These are phyloP conservation scores for Aix galericulata DNA, from an alignment of 2,113 vertebrate species.

Conservation along the genomic window DNA sequence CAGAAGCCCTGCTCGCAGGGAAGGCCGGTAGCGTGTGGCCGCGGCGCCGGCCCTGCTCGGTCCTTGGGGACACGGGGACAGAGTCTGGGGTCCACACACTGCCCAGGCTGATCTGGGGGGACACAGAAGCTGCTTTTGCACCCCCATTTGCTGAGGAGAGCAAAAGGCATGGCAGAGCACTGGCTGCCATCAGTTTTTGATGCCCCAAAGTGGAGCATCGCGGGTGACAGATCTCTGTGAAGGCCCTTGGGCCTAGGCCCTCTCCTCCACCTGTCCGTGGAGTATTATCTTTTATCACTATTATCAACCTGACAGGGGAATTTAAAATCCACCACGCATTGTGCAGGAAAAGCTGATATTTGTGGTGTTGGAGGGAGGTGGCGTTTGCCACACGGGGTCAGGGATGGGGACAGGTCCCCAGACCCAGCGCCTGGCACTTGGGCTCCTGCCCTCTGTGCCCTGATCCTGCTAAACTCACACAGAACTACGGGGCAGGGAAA, in stretches of 20 bases:
- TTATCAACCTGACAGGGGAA: background rate
- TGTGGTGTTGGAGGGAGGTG: rapidly evolving
- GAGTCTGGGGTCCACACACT: background rate
- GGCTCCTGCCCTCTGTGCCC: background rate
- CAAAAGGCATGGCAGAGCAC: rapidly evolving
- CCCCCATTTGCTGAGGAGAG: background rate
- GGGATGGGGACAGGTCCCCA: background rate
- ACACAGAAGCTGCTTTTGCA: background rate
- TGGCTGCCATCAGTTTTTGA: rapidly evolving
- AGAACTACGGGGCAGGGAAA: rapidly evolving
- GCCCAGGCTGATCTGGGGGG: background rate
- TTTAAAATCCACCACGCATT: rapidly evolving
- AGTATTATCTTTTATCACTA: no score
- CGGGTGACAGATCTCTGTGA: rapidly evolving
- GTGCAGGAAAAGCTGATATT: rapidly evolving
- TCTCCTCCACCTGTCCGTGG: background rate
- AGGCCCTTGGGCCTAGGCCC: background rate
- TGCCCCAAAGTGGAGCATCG: background rate
- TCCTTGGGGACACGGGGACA: background rate
- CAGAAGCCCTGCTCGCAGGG: background rate
- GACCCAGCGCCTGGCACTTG: rapidly evolving
- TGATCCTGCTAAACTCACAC: rapidly evolving
- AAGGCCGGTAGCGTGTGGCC: background rate
- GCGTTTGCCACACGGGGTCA: rapidly evolving
- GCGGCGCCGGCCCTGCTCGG: background rate